Evolutionary conservation across 2,797 vertebrate species (phyloP), one percentile per base, ranked within the genome.

Genomic region (Bovichtus variegatus): DNA sequence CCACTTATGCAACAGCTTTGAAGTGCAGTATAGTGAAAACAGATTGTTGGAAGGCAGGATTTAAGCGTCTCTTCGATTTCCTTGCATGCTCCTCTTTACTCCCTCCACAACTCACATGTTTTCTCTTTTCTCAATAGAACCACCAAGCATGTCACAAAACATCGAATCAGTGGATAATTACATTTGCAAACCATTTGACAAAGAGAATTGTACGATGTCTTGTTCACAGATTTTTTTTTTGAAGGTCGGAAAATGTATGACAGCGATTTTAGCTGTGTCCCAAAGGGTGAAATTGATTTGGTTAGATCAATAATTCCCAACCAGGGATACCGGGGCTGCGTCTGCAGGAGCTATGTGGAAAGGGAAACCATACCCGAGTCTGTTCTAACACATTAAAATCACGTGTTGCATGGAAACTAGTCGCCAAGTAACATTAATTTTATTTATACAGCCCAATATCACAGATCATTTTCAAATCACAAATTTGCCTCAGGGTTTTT

Each of bases 21-120:
- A 85, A 82, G 72, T 67, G 43, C 23, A 62, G 18, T 4, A 5
- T 38, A 80, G 62, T 86, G 75, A 85, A 91, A 90, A 82, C 82
- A 89, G 61, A 83, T 84, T 76, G 57, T 23, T 72, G 62, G 34
- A 80, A 68, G 23, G 63, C 43, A 68, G 57, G n/a, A 63, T 78
- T 69, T 68, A 49, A 84, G 75, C 51, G 43, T 80, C 68, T 77
- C 31, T 57, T 76, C 38, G 23, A 40, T 84, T 84, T 76, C 74
- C 49, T 79, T 41, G 67, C n/a, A 46, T 81, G 11, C 44, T 74
- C 47, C 59, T 81, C 58, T 71, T 54, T 72, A 27, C 54, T 79
- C 70, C 64, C 23, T 67, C 0, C 1, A 9, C 5, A 43, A 43
- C 40, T 79, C 83, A 88, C 79, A 44, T 86, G 80, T 80, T 84